Percentiles rank a stretch among this genome's conserved stretches.
Conservation (phyloP, 1,140 invertebrate species). For the Eumaeus atala region DNA sequence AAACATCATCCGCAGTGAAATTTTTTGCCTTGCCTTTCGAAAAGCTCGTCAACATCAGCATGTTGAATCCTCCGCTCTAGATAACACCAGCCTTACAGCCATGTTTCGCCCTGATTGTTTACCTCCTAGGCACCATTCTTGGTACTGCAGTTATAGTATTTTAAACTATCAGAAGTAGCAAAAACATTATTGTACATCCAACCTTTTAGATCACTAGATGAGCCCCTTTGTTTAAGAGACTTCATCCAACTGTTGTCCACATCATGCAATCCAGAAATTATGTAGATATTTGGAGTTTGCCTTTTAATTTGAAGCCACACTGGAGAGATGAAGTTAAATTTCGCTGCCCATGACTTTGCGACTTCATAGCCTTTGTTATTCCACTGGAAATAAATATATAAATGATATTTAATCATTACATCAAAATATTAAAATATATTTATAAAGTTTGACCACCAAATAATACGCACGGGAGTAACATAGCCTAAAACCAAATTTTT, state of each 20-base stretch:
- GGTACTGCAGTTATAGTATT: no score
- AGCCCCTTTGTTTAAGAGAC: constrained; percentile 76
- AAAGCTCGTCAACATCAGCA: no score
- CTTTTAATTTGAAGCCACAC: constrained; percentile 93
- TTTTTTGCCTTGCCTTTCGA: no score
- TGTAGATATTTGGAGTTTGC: constrained; percentile 76
- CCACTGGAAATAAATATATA: constrained; percentile 82
- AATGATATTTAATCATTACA: not conserved
- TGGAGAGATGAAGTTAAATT: constrained; percentile 93
- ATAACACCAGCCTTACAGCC: no score
- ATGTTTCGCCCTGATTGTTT: no score
- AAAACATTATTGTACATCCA: constrained; percentile 2
- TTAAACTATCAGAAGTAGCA: no score
- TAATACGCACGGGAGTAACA: constrained; percentile 86
- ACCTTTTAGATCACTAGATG: constrained; percentile 47
- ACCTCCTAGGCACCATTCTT: no score
- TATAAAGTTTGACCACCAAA: not conserved
- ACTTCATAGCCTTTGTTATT: constrained; percentile 95
- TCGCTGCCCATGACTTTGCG: constrained; percentile 90
- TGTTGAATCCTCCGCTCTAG: no score
- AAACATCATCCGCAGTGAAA: no score
- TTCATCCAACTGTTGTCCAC: constrained; percentile 89
- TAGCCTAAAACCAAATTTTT: constrained; percentile 86
- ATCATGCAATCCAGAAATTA: constrained; percentile 83
- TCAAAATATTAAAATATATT: not conserved